Conservation (phyloP, 1,140 invertebrate species). For the Polyergus mexicanus region DNA sequence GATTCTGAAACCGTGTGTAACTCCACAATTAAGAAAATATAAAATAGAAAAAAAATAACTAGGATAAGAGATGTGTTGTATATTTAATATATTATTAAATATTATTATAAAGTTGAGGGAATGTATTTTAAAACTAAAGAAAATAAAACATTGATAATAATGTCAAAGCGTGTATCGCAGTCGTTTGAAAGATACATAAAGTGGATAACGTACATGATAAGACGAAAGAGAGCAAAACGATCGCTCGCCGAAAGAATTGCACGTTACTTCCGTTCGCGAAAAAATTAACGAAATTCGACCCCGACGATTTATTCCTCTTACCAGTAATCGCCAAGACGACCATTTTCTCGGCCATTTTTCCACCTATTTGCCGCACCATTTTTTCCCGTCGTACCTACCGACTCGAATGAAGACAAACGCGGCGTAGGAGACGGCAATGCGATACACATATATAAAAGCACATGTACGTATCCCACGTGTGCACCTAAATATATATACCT, state of each 20-base stretch:
- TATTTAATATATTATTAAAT: neutral
- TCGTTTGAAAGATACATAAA: neutral
- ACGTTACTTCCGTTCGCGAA: slow-evolving; percentile 3
- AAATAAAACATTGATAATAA: neutral
- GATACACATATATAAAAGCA: slow-evolving; percentile 51
- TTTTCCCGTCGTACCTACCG: slow-evolving; percentile 47
- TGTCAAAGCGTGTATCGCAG: neutral
- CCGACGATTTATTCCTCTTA: slow-evolving; percentile 68
- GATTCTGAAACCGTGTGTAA: neutral
- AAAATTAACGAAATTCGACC: slow-evolving; percentile 46
- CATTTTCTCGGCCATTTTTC: slow-evolving; percentile 64
- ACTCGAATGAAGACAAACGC: slow-evolving; percentile 67
- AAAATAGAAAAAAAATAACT: neutral
- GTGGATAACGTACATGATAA: neutral
- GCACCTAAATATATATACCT: slow-evolving; percentile 42
- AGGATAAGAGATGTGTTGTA: neutral
- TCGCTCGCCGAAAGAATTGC: neutral
- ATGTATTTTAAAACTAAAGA: neutral
- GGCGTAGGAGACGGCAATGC: slow-evolving; percentile 30
- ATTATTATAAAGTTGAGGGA: neutral
- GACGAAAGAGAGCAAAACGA: neutral
- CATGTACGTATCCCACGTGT: slow-evolving; percentile 40
- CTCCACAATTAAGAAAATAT: neutral
- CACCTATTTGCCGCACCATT: slow-evolving; percentile 54
- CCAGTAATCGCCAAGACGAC: slow-evolving; percentile 64